These are phyloP conservation scores for Garra rufa DNA, from an alignment of 2,113 vertebrate genomes.

Conservation along the genomic window DNA sequence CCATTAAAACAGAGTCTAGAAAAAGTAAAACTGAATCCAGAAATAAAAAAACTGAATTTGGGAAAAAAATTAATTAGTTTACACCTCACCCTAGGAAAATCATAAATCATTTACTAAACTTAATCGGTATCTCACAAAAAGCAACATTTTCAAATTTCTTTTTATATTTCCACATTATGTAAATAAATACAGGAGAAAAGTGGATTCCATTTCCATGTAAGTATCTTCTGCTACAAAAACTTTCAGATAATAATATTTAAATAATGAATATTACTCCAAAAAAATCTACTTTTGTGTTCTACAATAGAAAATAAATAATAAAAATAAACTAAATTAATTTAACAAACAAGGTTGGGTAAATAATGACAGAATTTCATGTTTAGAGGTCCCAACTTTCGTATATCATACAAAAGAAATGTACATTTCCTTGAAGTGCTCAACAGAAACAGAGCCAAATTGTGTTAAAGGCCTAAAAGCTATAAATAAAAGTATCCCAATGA, in stretches of 20 bases:
- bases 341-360: not conserved
- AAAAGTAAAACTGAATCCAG: no score
- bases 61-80: no score
- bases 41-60: no score
- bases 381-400: not conserved
- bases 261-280: not conserved
- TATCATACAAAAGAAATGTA: not conserved
- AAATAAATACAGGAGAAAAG: not conserved
- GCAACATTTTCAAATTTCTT: not conserved
- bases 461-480: not conserved
- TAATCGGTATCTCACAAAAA: not conserved
- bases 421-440: not conserved
- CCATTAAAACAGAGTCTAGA: no score
- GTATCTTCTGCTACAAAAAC: no score
- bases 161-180: not conserved
- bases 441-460: not conserved
- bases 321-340: not conserved
- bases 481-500: not conserved
- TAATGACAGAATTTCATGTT: not conserved
- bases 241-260: not conserved
- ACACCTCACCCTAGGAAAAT: not conserved
- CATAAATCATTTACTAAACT: not conserved
- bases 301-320: not conserved
- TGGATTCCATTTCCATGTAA: no score
- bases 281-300: not conserved